A percentile compares a stretch with the other conserved stretches of the same genome.
These are phyloP conservation scores for Mermis nigrescens DNA, from an alignment of 2,888 invertebrate genomes.

Conservation along the genomic window DNA sequence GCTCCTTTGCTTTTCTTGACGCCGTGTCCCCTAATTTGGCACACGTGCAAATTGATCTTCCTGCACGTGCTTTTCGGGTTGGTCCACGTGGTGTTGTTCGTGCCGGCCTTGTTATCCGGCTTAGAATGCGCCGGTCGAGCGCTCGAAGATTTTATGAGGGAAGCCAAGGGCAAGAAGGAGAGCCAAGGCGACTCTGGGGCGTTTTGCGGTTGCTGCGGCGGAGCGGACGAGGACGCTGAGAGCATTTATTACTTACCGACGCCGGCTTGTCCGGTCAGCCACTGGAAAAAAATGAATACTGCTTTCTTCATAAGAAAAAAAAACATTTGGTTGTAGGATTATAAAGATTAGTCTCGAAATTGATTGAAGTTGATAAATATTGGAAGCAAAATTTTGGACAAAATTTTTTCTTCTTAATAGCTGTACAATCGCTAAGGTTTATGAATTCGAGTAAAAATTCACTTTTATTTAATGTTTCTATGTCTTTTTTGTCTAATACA, in stretches of 20 bases:
- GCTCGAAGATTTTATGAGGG: too few relatives aligned
- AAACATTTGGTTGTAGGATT: background rate
- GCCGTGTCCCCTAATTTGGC: constrained; percentile 21
- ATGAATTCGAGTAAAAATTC: too few relatives aligned
- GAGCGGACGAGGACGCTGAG: constrained; percentile 21
- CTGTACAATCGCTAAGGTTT: too few relatives aligned
- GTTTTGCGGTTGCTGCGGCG: constrained; percentile 17
- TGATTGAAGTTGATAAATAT: too few relatives aligned
- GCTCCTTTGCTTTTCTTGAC: constrained; percentile 15
- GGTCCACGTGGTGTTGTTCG: constrained; percentile 15
- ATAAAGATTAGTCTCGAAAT: too few relatives aligned
- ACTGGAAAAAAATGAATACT: background rate
- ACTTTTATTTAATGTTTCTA: too few relatives aligned
- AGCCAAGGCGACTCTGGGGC: too few relatives aligned
- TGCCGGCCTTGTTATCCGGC: background rate
- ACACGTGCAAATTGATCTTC: constrained; percentile 23
- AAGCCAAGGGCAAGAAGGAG: too few relatives aligned
- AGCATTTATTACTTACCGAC: constrained; percentile 23
- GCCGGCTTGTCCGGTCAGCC: constrained; percentile 8
- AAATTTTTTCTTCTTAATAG: too few relatives aligned
- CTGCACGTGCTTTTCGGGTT: constrained; percentile 13
- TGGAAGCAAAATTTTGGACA: too few relatives aligned
- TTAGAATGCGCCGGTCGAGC: background rate
- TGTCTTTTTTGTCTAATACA: too few relatives aligned
- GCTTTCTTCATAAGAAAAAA: background rate